A percentile compares a stretch with the other conserved stretches of the same genome.
Conservation (phyloP, 2,888 invertebrate genomes). For the Dilophus febrilis region DNA sequence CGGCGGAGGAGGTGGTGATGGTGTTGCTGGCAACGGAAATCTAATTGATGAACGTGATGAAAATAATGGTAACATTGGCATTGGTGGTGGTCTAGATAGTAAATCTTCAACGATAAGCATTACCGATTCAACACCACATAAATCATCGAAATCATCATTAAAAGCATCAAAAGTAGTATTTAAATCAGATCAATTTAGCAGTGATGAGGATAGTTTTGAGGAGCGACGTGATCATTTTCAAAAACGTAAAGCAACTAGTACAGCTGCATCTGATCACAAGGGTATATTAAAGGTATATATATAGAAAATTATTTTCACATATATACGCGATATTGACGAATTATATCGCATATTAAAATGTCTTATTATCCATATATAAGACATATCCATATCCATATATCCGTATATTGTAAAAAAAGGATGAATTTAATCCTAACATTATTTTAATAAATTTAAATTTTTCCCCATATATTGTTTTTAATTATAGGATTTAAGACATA, state of each 20-base stretch:
- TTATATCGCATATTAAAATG: too few species aligned
- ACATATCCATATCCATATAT: too few species aligned
- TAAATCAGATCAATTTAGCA: constrained; percentile 21
- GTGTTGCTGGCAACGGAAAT: constrained; percentile 5
- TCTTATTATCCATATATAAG: too few species aligned
- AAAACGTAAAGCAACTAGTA: constrained; percentile 27
- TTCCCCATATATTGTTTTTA: too few species aligned
- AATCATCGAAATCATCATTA: constrained; percentile 16
- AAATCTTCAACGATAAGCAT: constrained; percentile 21
- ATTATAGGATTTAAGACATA: constrained; percentile 24
- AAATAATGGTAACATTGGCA: not conserved
- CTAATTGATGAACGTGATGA: not conserved
- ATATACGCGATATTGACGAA: too few species aligned
- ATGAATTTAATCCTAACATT: too few species aligned
- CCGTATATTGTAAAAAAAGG: too few species aligned
- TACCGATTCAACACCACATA: constrained; percentile 9
- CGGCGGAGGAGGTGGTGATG: too few species aligned
- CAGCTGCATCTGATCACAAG: constrained; percentile 22
- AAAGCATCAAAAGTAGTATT: constrained; percentile 30
- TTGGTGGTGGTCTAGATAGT: constrained; percentile 3
- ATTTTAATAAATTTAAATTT: too few species aligned
- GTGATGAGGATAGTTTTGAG: constrained; percentile 30
- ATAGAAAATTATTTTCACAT: too few species aligned
- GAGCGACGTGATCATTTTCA: constrained; percentile 28
- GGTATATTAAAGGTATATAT: constrained; percentile 25